A percentile compares a stretch with the other conserved stretches of the same genome.
These are phyloP conservation scores for Rhea americana DNA, from an alignment of 2,113 vertebrate species.

Conservation along the genomic window DNA sequence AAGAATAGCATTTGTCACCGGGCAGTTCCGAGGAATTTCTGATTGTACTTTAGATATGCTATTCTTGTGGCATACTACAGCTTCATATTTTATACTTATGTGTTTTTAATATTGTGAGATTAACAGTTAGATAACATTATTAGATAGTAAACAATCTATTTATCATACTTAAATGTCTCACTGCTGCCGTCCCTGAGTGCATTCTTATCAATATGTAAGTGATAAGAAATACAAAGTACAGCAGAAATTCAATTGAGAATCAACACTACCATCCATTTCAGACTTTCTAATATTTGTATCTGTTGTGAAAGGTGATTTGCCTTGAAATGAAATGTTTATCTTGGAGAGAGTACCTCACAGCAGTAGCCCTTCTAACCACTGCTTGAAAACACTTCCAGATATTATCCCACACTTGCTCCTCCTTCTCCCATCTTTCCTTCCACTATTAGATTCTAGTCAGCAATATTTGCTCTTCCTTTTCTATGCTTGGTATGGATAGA, in stretches of 20 bases:
- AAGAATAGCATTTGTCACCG: not conserved
- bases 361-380: not conserved
- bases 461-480: not conserved
- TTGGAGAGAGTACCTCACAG: constrained; percentile 38
- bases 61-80: not conserved
- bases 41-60: not conserved
- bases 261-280: not conserved
- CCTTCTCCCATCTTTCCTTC: not conserved
- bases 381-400: constrained; percentile 47
- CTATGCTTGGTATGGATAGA: not conserved
- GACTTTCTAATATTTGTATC: constrained; percentile 30
- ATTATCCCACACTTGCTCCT: constrained; percentile 16
- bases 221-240: constrained; percentile 25
- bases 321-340: constrained; percentile 59
- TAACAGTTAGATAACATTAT: constrained; percentile 8
- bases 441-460: not conserved
- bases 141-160: constrained; percentile 16
- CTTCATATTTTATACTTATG: not conserved
- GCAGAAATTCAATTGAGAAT: not conserved
- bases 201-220: constrained; percentile 42
- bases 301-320: constrained; percentile 26
- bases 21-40: not conserved
- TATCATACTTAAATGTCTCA: constrained; percentile 34
- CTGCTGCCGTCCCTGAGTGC: not conserved
- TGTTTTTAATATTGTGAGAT: constrained; percentile 12